A percentile compares a stretch with the other conserved stretches of the same genome.
Conservation (phyloP, 1,140 invertebrate genomes). For the Lepidurus apus region DNA sequence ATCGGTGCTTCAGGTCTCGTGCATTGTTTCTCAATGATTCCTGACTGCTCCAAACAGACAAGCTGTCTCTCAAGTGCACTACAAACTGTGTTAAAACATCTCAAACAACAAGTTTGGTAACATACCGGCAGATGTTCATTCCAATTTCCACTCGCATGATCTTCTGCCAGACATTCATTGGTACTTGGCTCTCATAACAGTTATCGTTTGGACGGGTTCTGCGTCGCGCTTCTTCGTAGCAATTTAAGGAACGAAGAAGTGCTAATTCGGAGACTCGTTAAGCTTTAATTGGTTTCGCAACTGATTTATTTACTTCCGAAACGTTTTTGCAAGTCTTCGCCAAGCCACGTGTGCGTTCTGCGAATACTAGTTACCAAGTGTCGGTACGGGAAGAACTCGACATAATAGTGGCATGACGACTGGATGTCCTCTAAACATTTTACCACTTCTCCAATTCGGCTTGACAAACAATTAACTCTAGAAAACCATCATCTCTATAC, state of each 20-base stretch:
- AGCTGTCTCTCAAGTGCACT: neutral
- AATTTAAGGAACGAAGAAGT: conserved; percentile 28
- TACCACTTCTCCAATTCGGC: conserved; percentile 31
- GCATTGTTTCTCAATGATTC: neutral
- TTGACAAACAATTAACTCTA: neutral
- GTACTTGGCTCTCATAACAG: conserved; percentile 6
- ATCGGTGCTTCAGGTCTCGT: neutral
- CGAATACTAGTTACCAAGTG: conserved; percentile 33
- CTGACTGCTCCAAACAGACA: neutral
- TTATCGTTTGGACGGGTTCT: neutral
- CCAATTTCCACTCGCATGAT: conserved; percentile 34
- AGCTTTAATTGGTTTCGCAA: neutral
- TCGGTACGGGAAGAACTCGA: conserved; percentile 33
- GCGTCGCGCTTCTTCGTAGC: conserved; percentile 31
- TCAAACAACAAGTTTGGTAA: neutral
- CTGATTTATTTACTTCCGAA: conserved; percentile 28
- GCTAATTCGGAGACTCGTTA: conserved; percentile 17
- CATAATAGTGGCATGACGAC: conserved; percentile 27
- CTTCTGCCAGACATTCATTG: conserved; percentile 32
- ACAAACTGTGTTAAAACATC: neutral
- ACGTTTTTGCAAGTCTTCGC: conserved; percentile 32
- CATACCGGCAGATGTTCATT: conserved; percentile 33
- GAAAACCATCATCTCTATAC: neutral
- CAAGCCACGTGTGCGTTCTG: conserved; percentile 31
- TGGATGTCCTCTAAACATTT: conserved; percentile 32